These are phyloP conservation scores for Tenebrio molitor DNA, from an alignment of 1,140 invertebrate genomes.

Conservation along the genomic window DNA sequence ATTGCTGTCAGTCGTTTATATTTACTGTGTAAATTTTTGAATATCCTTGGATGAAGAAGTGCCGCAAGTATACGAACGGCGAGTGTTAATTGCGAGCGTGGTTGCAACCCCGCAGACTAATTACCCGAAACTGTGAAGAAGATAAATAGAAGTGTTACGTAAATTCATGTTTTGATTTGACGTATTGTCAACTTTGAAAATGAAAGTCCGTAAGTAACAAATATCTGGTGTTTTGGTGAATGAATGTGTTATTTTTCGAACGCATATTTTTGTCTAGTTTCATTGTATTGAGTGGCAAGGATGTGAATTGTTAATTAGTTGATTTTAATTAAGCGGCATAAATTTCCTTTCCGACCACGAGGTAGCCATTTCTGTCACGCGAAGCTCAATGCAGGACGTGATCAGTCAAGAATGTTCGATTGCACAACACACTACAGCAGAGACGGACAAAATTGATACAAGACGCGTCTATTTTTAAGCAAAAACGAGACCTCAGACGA, in stretches of 20 bases:
- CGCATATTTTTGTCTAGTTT: neutral
- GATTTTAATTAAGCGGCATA: slow-evolving; percentile 33
- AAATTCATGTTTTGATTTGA: slow-evolving; percentile 56
- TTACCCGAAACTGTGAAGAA: neutral
- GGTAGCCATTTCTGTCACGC: slow-evolving; percentile 59
- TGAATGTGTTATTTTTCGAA: slow-evolving; percentile 8
- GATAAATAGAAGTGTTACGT: slow-evolving; percentile 55
- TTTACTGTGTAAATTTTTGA: slow-evolving; percentile 15
- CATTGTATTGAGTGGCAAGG: neutral
- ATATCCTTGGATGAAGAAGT: neutral
- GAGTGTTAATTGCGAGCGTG: neutral
- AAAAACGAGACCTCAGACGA: no score
- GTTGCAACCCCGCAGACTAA: neutral
- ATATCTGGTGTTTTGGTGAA: slow-evolving; percentile 14
- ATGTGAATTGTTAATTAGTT: slow-evolving; percentile 5
- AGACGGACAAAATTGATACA: neutral
- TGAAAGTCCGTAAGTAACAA: slow-evolving; percentile 60
- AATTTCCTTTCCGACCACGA: slow-evolving; percentile 56
- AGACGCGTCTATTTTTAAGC: neutral
- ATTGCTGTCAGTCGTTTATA: slow-evolving; percentile 16
- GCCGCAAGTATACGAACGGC: neutral
- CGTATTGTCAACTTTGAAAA: slow-evolving; percentile 58
- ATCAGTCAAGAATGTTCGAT: slow-evolving; percentile 14
- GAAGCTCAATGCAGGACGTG: slow-evolving; percentile 10
- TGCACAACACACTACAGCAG: slow-evolving; percentile 14